Evolutionary conservation across 2,113 vertebrate genomes (phyloP), one percentile per base, ranked within the genome.

Genomic region (Ardeotis arabs): DNA sequence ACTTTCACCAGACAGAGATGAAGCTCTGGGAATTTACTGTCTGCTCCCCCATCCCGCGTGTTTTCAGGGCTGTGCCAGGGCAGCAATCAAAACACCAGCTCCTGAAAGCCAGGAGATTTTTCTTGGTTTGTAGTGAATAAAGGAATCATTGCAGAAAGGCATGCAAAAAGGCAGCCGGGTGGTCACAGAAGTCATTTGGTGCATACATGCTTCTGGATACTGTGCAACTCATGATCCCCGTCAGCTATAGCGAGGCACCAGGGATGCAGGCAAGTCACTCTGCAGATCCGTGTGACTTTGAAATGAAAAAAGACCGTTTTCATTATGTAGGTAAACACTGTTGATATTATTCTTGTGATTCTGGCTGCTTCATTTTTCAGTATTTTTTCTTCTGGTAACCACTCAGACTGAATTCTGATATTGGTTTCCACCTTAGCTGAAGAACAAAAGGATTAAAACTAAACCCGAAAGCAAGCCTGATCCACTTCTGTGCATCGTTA

Each of bases 1-100:
- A 87, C 60, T 94, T 96, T 55, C 74, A 74, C 19, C 63, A 93
- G 47, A 89, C n/a, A 87, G 56, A 60, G n/a, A 44, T 44, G 53
- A 62, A 84, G 76, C 78, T 58, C 88, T 83, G 70, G 94, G 56
- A 91, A 80, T 85, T 93, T 68, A 72, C 49, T 50, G 45, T 67
- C 77, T 92, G 41, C 50, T 88, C 49, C 52, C 50, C n/a, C 15
- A 74, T 53, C 35, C 74, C 76, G 72, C 1, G 2, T 12, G 72
- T 78, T 70, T 64, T 63, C 82, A 79, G 39, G 63, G 53, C 49
- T 94, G 55, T 72, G 62, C 74, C 58, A 77, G 64, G 56, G 52
- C 81, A 91, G 67, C 73, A 89, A 66, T 81, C 53, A 85, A 87
- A 91, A 77, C 83, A 90, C 3, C 50, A 56, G 29, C 55, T 90